A percentile compares a stretch with the other conserved stretches of the same genome.
Conservation (phyloP, 2,888 invertebrate species). For the Sialis lutaria region DNA sequence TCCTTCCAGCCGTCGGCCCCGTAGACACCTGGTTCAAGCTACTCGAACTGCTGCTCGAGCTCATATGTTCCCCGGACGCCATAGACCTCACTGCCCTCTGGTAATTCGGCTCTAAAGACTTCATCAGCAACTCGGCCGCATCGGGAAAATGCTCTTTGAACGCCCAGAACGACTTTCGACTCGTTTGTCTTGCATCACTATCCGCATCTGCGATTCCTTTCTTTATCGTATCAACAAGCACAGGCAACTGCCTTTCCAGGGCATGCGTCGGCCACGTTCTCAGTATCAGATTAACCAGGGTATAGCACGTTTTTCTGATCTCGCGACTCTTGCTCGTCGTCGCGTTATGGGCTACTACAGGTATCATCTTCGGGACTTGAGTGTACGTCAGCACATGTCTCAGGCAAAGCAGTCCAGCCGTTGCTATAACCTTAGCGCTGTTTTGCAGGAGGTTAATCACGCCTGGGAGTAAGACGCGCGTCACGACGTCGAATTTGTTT, state of each 20-base stretch:
- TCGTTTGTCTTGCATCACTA: slow-evolving; percentile 64
- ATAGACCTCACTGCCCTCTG: slow-evolving; percentile 36
- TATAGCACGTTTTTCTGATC: slow-evolving; percentile 62
- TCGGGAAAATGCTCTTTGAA: slow-evolving; percentile 83
- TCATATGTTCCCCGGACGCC: slow-evolving; percentile 28
- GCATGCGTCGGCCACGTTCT: slow-evolving; percentile 74
- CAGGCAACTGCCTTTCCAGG: slow-evolving; percentile 62
- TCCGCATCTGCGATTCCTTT: slow-evolving; percentile 89
- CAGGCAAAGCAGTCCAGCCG: slow-evolving; percentile 71
- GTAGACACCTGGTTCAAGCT: slow-evolving; percentile 27
- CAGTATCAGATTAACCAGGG: slow-evolving; percentile 67
- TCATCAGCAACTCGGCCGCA: slow-evolving; percentile 69
- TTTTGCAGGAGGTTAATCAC: slow-evolving; percentile 86
- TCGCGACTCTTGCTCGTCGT: slow-evolving; percentile 80
- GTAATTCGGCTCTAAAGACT: slow-evolving; percentile 63
- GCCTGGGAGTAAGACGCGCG: slow-evolving; percentile 65
- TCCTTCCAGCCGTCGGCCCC: slow-evolving; percentile 22
- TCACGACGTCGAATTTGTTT: slow-evolving; percentile 60
- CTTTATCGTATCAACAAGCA: slow-evolving; percentile 67
- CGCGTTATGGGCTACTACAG: slow-evolving; percentile 58
- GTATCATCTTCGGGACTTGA: slow-evolving; percentile 62
- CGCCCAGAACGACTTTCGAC: slow-evolving; percentile 81
- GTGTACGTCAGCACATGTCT: slow-evolving; percentile 76
- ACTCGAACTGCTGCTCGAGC: slow-evolving; percentile 33
- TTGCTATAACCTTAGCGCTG: slow-evolving; percentile 87